Evolutionary conservation across 2,888 invertebrate genomes (phyloP).

Genomic region (Scaptomyza polygonia): DNA sequence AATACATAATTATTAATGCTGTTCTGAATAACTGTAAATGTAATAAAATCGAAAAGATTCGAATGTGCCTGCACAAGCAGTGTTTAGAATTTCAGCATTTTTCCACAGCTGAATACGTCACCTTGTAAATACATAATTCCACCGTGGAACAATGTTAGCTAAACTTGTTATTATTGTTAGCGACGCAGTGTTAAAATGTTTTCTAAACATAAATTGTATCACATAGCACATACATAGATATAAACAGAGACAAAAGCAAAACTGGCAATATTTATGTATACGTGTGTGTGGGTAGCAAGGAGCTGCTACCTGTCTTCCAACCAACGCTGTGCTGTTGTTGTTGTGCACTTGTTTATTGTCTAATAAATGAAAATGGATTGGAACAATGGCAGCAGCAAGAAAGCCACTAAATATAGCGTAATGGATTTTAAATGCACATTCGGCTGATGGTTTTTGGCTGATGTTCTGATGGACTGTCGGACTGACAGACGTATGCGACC

Average conservation of each 20-base stretch:
- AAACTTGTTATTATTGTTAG: constrained; percentile 47
- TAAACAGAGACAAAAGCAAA: not conserved
- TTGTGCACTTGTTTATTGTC: constrained; percentile 60
- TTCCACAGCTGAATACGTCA: not conserved
- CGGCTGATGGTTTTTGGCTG: constrained; percentile 49
- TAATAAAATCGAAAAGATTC: too few relatives aligned
- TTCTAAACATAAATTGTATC: constrained; percentile 22
- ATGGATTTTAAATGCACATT: constrained; percentile 70
- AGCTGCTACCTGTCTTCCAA: constrained; percentile 52
- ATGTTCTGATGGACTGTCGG: constrained; percentile 33
- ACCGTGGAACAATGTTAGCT: not conserved
- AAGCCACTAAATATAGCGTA: constrained; percentile 64
- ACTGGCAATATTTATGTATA: constrained; percentile 17
- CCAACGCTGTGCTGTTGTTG: constrained; percentile 6
- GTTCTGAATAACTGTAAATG: too few relatives aligned
- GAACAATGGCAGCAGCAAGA: constrained; percentile 54
- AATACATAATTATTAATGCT: too few relatives aligned
- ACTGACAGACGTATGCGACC: constrained; percentile 7
- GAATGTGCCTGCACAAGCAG: too few relatives aligned
- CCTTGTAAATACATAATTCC: not conserved
- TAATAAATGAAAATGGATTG: constrained; percentile 65
- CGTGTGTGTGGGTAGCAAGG: not conserved
- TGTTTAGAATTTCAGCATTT: not conserved
- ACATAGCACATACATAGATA: not conserved
- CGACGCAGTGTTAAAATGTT: constrained; percentile 55